Percentiles rank a stretch among this genome's conserved stretches.
Conservation (phyloP, 2,888 invertebrate genomes). For the Achlya flavicornis region DNA sequence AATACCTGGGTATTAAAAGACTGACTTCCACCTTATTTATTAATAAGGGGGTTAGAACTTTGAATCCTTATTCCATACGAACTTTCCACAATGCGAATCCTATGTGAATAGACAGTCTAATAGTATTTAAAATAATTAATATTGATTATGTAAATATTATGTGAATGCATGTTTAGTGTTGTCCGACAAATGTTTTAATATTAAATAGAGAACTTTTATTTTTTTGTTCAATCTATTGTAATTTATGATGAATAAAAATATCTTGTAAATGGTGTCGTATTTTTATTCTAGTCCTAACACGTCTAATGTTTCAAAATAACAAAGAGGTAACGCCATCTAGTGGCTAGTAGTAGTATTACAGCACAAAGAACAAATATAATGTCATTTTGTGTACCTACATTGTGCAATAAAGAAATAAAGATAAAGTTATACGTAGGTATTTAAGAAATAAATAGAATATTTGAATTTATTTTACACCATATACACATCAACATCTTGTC, state of each 20-base stretch:
- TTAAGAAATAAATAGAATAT: background rate
- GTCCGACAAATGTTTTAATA: conserved; percentile 39
- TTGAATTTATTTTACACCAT: conserved; percentile 25
- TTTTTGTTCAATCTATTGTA: conserved; percentile 46
- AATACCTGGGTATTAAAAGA: too few species aligned
- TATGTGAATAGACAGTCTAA: background rate
- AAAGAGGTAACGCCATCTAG: conserved; percentile 2
- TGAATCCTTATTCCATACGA: too few species aligned
- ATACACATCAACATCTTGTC: conserved; percentile 35
- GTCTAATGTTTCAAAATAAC: background rate
- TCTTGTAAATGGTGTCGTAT: conserved; percentile 25
- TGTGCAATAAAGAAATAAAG: too few species aligned
- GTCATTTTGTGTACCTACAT: too few species aligned
- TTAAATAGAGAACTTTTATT: conserved; percentile 42
- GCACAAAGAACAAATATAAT: background rate
- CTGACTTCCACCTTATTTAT: too few species aligned
- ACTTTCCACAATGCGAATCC: background rate
- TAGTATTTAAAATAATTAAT: background rate
- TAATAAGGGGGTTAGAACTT: too few species aligned
- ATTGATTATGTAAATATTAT: conserved; percentile 23
- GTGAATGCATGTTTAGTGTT: conserved; percentile 36
- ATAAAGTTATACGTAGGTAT: too few species aligned
- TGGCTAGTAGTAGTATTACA: background rate
- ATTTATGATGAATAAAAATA: conserved; percentile 35
- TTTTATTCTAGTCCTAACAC: conserved; percentile 13